Evolutionary conservation across 2,888 invertebrate species (phyloP).

Genomic region (Sericinus montela): DNA sequence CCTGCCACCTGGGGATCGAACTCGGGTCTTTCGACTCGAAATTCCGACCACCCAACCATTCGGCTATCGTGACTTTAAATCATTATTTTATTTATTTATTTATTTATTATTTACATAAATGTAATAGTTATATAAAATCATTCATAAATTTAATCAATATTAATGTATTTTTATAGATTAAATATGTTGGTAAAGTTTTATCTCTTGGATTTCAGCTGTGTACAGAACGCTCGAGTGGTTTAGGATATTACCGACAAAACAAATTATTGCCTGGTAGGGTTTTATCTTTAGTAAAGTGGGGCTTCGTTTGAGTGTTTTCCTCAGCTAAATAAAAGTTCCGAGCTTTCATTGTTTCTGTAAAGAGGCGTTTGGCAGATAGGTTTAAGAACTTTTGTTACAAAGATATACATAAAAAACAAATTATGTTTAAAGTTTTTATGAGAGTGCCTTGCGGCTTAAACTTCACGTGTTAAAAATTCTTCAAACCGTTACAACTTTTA

Average conservation of each 20-base stretch:
- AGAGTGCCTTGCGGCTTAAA: conserved; percentile 12
- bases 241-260: not conserved
- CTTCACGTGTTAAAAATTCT: conserved; percentile 15
- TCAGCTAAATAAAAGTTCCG: not conserved
- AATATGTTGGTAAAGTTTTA: not conserved
- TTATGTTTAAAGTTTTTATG: conserved; percentile 10
- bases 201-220: not conserved
- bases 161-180: no score
- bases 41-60: no score
- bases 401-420: conserved; percentile 22
- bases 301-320: not conserved
- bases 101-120: no score
- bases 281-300: not conserved
- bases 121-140: no score
- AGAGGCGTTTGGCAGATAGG: no score
- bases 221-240: not conserved
- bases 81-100: no score
- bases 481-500: conserved; percentile 14
- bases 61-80: no score
- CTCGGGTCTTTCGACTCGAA: no score
- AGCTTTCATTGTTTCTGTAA: conserved; percentile 5
- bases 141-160: no score
- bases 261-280: conserved; percentile 4
- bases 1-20: no score
- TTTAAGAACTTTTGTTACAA: conserved; percentile 7